Evolutionary conservation across 2,797 vertebrate genomes (phyloP), one percentile per base, ranked within the genome.

Genomic region (Orientallactaga sibirica): DNA sequence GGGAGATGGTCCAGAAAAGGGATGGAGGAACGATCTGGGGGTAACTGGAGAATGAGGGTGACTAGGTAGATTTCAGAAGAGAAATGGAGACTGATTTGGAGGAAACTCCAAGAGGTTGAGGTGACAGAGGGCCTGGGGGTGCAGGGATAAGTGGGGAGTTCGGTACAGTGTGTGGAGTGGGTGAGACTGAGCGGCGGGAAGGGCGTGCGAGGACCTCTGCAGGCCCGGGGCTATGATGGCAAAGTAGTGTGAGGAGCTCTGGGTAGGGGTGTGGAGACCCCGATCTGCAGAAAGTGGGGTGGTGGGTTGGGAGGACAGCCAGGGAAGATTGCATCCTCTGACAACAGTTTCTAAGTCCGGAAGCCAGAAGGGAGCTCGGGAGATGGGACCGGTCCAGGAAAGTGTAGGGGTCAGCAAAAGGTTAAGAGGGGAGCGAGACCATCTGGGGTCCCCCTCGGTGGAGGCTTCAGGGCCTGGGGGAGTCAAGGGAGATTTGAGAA

Each of bases 361-460:
- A 74, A 88, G 68, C 70, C 91, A 74, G 78, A 94, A 79, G 74
- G 37, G 37, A 58, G 58, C 81, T 86, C 91, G 24, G 77, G 80
- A 88, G 83, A 61, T 41, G 68, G 85, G 61, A 33, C 58, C 58
- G 58, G 68, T 88, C 55, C 29, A 7, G 52, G 75, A 68, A 19
- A 37, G 37, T 68, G 78, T 71, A 55, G 91, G 95, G 92, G 92
- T 95, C 95, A 95, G 86, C 62, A 77, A 94, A 62, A 91, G 94
- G 94, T 92, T 76, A 90, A 80, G 37, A 55, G 22, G n/a, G 86
- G 79, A 81, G n/a, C 9, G 67, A 79, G 93, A 83, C 83, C 88
- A 88, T 48, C 81, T 92, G 80, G 93, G 93, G 87, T 75, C 75
- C 77, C 58, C 74, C 86, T 48, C 91, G 11, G 62, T 33, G 55